Base-by-base conservation (phyloP, 2,888 invertebrate species). In the Sinelater perroti region DNA sequence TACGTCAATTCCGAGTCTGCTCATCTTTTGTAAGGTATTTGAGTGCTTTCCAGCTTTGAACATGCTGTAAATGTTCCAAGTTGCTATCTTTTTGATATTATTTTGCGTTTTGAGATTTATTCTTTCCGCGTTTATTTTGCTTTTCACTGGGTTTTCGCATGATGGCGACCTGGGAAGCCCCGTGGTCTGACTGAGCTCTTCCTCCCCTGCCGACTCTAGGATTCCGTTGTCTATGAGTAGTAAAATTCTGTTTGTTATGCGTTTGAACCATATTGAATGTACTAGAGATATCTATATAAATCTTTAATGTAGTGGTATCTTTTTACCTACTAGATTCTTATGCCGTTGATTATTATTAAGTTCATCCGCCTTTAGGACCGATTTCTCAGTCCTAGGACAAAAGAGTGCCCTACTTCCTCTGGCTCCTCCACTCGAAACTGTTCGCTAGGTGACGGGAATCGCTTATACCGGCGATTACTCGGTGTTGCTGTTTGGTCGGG, bases 121-220 rank as follows among this genome's bases (percentile, higher is more conserved):
- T n/a, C 20, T 3, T 3, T n/a, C n/a, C n/a, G n/a, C n/a, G n/a
- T n/a, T n/a, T n/a, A n/a, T n/a, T n/a, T n/a, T 38, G n/a, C n/a
- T n/a, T 18, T 16, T 18, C n/a, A 38, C 38, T 14, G 35, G 35
- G 38, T 6, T 38, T 38, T 38, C 18, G 38, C 18, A 18, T 38
- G 6, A 38, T 38, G 17, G 10, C 17, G 38, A 20, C 38, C 38
- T 38, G 38, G 18, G 38, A 17, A 10, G 38, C 38, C 38, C 38
- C 5, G 18, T 3, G 33, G 8, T 33, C 20, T 38, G 13, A n/a
- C 13, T 38, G 33, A 4, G 33, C 7, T 6, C 5, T 33, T 13
- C 33, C 14, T 13, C 33, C 33, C 33, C 33, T 33, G 33, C 14
- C 14, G 33, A 33, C 33, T 13, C 33, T 33, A n/a, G n/a, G n/a